These are phyloP conservation scores for Pteronura brasiliensis DNA, from an alignment of 2,113 vertebrate genomes.

Conservation along the genomic window DNA sequence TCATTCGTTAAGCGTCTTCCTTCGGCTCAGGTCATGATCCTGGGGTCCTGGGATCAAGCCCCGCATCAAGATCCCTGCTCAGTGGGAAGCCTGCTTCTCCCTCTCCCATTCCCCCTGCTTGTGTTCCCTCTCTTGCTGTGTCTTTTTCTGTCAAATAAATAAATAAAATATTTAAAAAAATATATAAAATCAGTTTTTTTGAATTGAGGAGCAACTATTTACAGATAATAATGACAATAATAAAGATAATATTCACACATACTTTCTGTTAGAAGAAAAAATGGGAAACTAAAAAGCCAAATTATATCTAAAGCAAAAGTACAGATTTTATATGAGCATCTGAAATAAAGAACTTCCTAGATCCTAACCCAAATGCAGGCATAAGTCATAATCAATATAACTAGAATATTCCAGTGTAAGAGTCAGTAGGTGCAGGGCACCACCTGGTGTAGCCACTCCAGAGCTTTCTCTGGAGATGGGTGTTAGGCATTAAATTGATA, in stretches of 20 bases:
- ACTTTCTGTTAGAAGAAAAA: not conserved
- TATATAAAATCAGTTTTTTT: not conserved
- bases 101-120: no score
- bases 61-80: no score
- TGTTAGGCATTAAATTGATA: not conserved
- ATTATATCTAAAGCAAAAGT: not conserved
- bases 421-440: no score
- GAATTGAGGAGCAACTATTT: not conserved
- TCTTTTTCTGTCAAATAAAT: no score
- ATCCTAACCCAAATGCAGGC: not conserved
- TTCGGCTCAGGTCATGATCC: no score
- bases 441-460: accelerated
- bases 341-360: not conserved
- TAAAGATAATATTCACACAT: not conserved
- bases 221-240: not conserved
- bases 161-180: not conserved
- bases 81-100: no score
- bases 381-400: not conserved
- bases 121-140: no score
- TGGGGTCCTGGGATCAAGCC: no score
- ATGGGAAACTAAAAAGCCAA: not conserved
- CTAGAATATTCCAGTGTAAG: not conserved
- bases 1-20: no score
- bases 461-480: not conserved
- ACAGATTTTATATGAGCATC: not conserved